Evolutionary conservation across 2,113 vertebrate species (phyloP), one percentile per base, ranked within the genome.

Genomic region (Castor canadensis): DNA sequence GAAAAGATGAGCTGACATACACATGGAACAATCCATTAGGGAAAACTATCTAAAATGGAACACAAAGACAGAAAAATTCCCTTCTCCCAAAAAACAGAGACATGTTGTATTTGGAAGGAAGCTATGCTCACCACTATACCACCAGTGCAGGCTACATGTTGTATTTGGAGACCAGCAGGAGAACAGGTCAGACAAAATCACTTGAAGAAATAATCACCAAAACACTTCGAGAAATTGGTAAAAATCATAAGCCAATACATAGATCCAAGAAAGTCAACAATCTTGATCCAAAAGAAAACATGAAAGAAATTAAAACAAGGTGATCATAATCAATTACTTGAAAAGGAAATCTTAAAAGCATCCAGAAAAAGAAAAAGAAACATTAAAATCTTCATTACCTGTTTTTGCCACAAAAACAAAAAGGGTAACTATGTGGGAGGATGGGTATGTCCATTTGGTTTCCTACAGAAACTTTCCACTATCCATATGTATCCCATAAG

Each of bases 291-390:
- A 8, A 72, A 80, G 32, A 87, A 67, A 93, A 87, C 28, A 67
- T 30, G 28, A 85, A 81, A 38, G 13, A 92, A 89, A 86, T 72
- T 62, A 85, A 95, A 83, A n/a, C 43, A 82, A 66, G 24, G 32
- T 35, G 64, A 47, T 80, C 20, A 84, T n/a, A 85, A 64, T 32
- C 71, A 45, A 45, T 72, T 60, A 73, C 26, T 62, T 47, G 62
- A 54, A 87, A 62, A 87, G n/a, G 72, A 93, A 95, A 80, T 43
- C 64, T 81, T 69, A 95, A 69, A 75, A 69, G 52, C 22, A 91
- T 38, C 9, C 43, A 76, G 40, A 45, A 56, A 56, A 9, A 73
- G 77, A 52, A 87, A n/a, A 43, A 73, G 47, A 15, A 19, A 54
- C 52, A 26, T 75, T 66, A 76, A 58, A 87, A 47, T 58, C n/a